A percentile compares a stretch with the other conserved stretches of the same genome.
phyloP scores from a whole-genome alignment of 2,113 vertebrate species.

The Peucedramus taeniatus region DNA sequence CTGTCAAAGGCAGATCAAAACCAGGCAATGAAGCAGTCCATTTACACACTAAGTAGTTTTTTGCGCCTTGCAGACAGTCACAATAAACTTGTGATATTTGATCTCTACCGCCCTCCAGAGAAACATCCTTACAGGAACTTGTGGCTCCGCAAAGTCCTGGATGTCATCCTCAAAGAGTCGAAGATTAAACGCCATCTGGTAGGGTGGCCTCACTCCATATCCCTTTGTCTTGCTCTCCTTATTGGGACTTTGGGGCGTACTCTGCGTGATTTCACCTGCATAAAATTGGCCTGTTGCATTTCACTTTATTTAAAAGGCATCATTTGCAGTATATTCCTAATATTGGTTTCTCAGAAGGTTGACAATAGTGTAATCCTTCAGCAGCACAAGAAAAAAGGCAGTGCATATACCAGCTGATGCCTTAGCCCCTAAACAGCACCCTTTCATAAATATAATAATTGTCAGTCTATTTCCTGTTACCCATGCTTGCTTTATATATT shows the following conservation, averaged over 20 bases:
- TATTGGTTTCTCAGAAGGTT: neutral
- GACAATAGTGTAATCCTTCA: neutral
- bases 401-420: neutral
- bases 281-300: accelerated
- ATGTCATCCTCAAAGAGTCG: slow-evolving; percentile 72
- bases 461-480: neutral
- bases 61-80: slow-evolving; percentile 74
- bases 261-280: neutral
- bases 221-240: neutral
- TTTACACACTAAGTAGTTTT: slow-evolving; percentile 78
- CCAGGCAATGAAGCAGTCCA: slow-evolving; percentile 75
- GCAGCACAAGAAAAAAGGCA: neutral
- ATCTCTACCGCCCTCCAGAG: slow-evolving; percentile 80
- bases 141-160: slow-evolving; percentile 76
- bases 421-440: neutral
- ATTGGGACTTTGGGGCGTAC: neutral
- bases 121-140: slow-evolving; percentile 79
- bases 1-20: slow-evolving; percentile 68
- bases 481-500: neutral
- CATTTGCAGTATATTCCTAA: neutral
- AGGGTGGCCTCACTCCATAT: neutral
- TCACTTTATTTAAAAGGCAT: neutral
- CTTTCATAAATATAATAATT: neutral
- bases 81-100: slow-evolving; percentile 80
- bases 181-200: slow-evolving; percentile 83